Base-by-base conservation (phyloP, 2,797 vertebrate genomes). In the Pantherophis vulpinus region DNA sequence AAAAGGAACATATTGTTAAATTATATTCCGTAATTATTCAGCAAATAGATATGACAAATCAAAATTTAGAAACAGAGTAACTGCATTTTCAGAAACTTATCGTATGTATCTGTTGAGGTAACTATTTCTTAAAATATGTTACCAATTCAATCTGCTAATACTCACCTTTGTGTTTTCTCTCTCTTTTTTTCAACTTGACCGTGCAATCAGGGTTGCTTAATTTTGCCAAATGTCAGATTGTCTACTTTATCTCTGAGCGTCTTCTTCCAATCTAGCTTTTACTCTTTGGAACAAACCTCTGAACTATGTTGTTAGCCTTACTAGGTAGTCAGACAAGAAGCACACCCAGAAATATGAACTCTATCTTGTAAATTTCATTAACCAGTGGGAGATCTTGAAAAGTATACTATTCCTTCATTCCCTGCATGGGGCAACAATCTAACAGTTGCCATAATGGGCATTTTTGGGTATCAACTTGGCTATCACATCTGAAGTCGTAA, bases 1-100 rank as follows among this genome's bases (percentile, higher is more conserved):
- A 94, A 11, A 97, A 94, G 13, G 92, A 93, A 95, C 0, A 94
- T 61, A 13, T n/a, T 29, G 0, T 0, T 92, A 87, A 25, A 88
- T 88, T 54, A 93, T 0, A 7, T 51, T 70, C 18, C 4, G 0
- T 25, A 87, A 29, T 70, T 60, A 90, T 0, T 5, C 32, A 94
- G 56, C 0, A 55, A 32, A 37, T 37, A 11, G 9, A 55, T 32
- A 83, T 83, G 79, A 14, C 5, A 1, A n/a, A 90, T 56, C 14
- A 0, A 4, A 93, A 92, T 4, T 25, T 47, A 91, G 74, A 29
- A 91, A 88, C 42, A 25, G 37, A 83, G 79, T 63, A 54, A 94
- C 88, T 0, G 42, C 29, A 86, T 74, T 93, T 29, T 88, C 20
- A 54, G 27, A 88, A 10, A 12, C 18, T 58, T n/a, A 54, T 0